Evolutionary conservation across 2,888 invertebrate species (phyloP).

Genomic region (Macropis europaea): DNA sequence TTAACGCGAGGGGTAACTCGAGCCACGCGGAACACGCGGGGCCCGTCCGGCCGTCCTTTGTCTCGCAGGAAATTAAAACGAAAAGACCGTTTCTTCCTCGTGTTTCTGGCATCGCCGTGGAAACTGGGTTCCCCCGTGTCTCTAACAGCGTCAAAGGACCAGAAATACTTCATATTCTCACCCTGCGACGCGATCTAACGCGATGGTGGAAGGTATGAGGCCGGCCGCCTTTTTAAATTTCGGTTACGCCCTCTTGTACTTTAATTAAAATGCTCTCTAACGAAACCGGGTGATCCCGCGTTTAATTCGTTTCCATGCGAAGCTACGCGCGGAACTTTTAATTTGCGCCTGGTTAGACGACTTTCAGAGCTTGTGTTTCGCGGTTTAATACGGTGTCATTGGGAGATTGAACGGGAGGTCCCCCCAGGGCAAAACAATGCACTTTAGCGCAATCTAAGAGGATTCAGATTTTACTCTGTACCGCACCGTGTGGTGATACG

Average conservation of each 20-base stretch:
- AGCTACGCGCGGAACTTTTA: not conserved
- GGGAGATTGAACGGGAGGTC: too few relatives aligned
- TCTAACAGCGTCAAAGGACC: not conserved
- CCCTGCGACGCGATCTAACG: too few relatives aligned
- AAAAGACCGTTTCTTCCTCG: slow-evolving; percentile 18
- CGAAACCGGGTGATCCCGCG: not conserved
- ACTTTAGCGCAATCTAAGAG: too few relatives aligned
- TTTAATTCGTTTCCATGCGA: too few relatives aligned
- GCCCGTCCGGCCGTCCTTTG: slow-evolving; percentile 48
- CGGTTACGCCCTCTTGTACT: not conserved
- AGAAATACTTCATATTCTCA: slow-evolving; percentile 6
- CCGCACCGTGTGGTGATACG: too few relatives aligned
- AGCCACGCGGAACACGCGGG: slow-evolving; percentile 30
- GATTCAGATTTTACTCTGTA: too few relatives aligned
- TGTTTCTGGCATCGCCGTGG: not conserved
- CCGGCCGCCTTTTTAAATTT: not conserved
- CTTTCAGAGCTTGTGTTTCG: not conserved
- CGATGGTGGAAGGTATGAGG: not conserved
- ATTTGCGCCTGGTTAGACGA: too few relatives aligned
- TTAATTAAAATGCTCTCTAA: slow-evolving; percentile 22
- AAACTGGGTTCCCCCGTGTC: not conserved
- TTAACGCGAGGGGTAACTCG: slow-evolving; percentile 56
- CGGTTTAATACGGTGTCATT: too few relatives aligned
- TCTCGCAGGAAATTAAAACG: slow-evolving; percentile 52
- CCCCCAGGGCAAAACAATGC: too few relatives aligned